Evolutionary conservation across 2,888 invertebrate species (phyloP), one percentile per base, ranked within the genome.

Genomic region (Dorcus hopei): DNA sequence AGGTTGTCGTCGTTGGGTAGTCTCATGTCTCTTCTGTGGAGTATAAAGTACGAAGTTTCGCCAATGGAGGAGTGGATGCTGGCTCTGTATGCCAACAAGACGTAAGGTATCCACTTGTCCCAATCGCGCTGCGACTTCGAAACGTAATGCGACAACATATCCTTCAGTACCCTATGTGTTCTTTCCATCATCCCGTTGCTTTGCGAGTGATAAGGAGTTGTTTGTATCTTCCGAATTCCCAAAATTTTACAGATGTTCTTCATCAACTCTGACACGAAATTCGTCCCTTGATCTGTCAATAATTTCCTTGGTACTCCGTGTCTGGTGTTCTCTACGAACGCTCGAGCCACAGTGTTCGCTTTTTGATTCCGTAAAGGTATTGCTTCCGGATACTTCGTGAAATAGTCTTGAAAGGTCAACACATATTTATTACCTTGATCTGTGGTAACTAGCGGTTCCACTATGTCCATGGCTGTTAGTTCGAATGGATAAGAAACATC

Each of bases 171-270:
- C 40, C n/a, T n/a, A n/a, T 74, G 73, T 41, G 65, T 59, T 41
- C 73, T 41, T 54, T 75, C 74, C 0, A 74, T 57, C 40, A 67
- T 57, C 3, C 72, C 73, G 51, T 76, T 76, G 1, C 66, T 53
- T 11, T 62, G 58, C 6, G 74, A 70, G 26, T 65, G n/a, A n/a
- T n/a, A n/a, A n/a, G n/a, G n/a, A n/a, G n/a, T n/a, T n/a, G n/a
- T n/a, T n/a, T n/a, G 62, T 6, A 70, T 33, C 49, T 65, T 67
- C 14, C 62, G 49, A 7, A 72, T 69, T 1, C 61, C 53, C 14
- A 73, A 50, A 61, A 19, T 19, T 19, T 19, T 19, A 3, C 19
- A 19, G 19, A 3, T 19, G 3, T 19, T 19, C 3, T 19, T 63
- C 9, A 73, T 63, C n/a, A 73, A n/a, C 6, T 59, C 51, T 2